Conservation (phyloP, 2,888 invertebrate genomes). For the Endotricha flammealis region DNA sequence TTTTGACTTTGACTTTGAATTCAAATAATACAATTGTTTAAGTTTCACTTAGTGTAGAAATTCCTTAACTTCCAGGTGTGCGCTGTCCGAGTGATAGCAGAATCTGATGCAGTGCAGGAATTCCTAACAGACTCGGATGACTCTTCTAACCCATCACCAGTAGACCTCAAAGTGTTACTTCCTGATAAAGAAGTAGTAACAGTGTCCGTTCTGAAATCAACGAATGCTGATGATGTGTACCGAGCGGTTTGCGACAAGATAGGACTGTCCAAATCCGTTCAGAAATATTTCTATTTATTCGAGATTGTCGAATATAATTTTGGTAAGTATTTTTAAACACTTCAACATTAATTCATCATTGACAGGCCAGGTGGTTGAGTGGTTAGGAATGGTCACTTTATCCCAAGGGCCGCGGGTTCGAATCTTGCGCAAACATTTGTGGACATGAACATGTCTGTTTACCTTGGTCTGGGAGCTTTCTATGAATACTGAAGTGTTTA, state of each 20-base stretch:
- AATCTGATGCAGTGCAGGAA: slow-evolving; percentile 97
- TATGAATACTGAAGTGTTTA: too few relatives aligned
- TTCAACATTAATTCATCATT: too few relatives aligned
- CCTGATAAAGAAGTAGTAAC: slow-evolving; percentile 95
- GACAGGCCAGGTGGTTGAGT: too few relatives aligned
- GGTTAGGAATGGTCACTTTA: too few relatives aligned
- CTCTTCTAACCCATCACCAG: slow-evolving; percentile 85
- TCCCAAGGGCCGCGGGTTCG: too few relatives aligned
- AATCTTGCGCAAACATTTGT: too few relatives aligned
- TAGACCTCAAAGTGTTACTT: slow-evolving; percentile 87
- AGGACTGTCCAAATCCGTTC: slow-evolving; percentile 86
- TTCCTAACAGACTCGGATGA: slow-evolving; percentile 96
- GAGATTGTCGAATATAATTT: slow-evolving; percentile 98
- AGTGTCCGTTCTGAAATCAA: slow-evolving; percentile 91
- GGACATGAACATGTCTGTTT: too few relatives aligned
- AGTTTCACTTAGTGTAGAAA: too few relatives aligned
- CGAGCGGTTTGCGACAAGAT: slow-evolving; percentile 91
- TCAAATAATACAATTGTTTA: too few relatives aligned
- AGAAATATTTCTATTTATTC: slow-evolving; percentile 96
- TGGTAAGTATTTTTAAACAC: slow-evolving; percentile 81
- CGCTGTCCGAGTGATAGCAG: slow-evolving; percentile 98
- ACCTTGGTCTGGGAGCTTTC: too few relatives aligned
- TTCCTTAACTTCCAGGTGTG: slow-evolving; percentile 86
- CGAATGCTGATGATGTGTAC: slow-evolving; percentile 94
- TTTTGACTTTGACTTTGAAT: too few relatives aligned